Conservation (phyloP, 2,888 invertebrate genomes). For the Aphidoletes aphidimyza region DNA sequence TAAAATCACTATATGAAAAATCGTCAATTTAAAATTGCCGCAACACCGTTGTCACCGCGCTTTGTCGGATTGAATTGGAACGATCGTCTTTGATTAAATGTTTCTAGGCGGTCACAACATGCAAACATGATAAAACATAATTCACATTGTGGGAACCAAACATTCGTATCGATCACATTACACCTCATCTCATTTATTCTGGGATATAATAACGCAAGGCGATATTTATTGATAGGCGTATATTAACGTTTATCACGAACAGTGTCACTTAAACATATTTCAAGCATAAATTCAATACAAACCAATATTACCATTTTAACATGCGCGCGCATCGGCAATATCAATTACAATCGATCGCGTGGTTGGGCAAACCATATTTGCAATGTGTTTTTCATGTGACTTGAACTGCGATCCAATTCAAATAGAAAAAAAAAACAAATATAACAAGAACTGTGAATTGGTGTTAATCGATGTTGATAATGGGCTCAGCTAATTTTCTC, state of each 20-base stretch:
- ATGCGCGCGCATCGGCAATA: conserved; percentile 22
- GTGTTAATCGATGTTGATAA: not conserved
- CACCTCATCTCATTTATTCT: conserved; percentile 12
- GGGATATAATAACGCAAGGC: not conserved
- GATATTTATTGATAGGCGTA: conserved; percentile 42
- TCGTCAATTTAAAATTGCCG: conserved; percentile 4
- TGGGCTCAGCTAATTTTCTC: not conserved
- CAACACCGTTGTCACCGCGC: conserved; percentile 28
- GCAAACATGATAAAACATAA: conserved; percentile 22
- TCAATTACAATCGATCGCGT: conserved; percentile 45
- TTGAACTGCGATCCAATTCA: too few species aligned
- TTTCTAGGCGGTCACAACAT: conserved; percentile 24
- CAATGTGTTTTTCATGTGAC: not conserved
- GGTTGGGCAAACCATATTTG: not conserved
- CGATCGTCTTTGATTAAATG: conserved; percentile 51
- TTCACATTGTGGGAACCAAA: conserved; percentile 51
- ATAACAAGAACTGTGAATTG: too few species aligned
- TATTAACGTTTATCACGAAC: conserved; percentile 53
- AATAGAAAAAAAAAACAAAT: too few species aligned
- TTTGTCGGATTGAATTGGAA: not conserved
- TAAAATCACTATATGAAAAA: not conserved
- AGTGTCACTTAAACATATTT: conserved; percentile 50
- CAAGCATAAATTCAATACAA: not conserved
- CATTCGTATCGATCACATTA: conserved; percentile 28
- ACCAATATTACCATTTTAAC: not conserved